phyloP scores from a whole-genome alignment of 2,797 vertebrate genomes.

The Coracias cyanogaster region DNA sequence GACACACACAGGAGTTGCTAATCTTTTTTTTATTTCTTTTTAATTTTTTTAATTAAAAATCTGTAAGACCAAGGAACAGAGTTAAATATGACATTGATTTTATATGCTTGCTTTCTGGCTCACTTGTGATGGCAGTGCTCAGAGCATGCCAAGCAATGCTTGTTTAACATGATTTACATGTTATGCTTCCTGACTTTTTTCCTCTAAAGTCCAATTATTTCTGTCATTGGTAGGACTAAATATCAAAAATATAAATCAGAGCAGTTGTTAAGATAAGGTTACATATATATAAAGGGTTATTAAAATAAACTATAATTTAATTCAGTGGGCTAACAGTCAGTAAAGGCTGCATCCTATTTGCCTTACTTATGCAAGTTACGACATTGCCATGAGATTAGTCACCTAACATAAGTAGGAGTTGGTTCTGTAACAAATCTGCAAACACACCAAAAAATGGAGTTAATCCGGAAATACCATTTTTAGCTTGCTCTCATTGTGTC shows the following conservation, averaged over 20 bases:
- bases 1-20: background rate
- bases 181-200: background rate
- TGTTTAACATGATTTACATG: background rate
- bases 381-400: slow-evolving; percentile 55
- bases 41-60: background rate
- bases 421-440: slow-evolving; percentile 46
- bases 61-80: background rate
- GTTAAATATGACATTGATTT: background rate
- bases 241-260: background rate
- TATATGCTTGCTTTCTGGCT: background rate
- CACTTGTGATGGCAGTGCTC: background rate
- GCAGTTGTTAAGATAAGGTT: background rate
- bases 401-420: slow-evolving; percentile 48
- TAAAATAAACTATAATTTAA: slow-evolving; percentile 22
- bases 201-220: background rate
- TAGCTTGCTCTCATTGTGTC: slow-evolving; percentile 56
- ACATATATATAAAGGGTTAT: background rate
- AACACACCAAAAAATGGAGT: background rate
- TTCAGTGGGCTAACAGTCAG: background rate
- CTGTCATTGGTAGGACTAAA: background rate
- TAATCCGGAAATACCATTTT: slow-evolving; percentile 50
- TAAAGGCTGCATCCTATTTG: slow-evolving; percentile 34
- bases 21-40: accelerated
- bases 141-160: background rate
- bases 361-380: background rate